Percentiles rank a stretch among this genome's conserved stretches.
Evolutionary conservation across 2,797 vertebrate genomes (phyloP).

Genomic region (Macropodus opercularis): DNA sequence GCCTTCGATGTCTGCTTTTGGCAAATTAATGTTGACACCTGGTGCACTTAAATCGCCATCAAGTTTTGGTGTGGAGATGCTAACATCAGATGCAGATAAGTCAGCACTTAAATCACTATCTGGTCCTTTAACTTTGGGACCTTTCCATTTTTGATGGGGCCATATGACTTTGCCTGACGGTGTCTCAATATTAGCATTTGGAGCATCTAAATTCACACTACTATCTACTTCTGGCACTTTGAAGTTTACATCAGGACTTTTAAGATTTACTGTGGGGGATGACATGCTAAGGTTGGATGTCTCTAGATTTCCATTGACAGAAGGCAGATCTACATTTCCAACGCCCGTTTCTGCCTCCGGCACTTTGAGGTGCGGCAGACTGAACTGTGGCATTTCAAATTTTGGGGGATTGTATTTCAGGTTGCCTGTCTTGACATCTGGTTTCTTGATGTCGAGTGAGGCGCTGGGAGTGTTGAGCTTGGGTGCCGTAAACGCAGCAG

Average conservation of each 20-base stretch:
- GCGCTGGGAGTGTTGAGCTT: conserved; percentile 55
- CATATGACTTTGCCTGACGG: conserved; percentile 65
- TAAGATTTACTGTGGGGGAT: conserved; percentile 46
- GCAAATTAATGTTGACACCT: conserved; percentile 49
- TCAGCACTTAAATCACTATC: conserved; percentile 50
- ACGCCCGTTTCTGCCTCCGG: conserved; percentile 49
- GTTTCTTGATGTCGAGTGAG: conserved; percentile 57
- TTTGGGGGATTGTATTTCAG: conserved; percentile 49
- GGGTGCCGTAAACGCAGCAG: conserved; percentile 52
- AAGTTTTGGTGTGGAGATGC: too few relatives aligned
- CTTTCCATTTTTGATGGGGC: conserved; percentile 71
- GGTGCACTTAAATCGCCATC: conserved; percentile 42
- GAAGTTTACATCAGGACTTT: conserved; percentile 42
- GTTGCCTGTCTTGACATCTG: conserved; percentile 50
- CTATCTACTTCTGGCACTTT: conserved; percentile 57
- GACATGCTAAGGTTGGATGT: conserved; percentile 44
- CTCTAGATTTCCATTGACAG: conserved; percentile 36
- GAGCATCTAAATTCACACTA: conserved; percentile 46
- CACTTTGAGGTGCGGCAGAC: conserved; percentile 40
- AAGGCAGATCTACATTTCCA: conserved; percentile 45
- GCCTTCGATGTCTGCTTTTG: conserved; percentile 32
- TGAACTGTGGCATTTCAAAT: conserved; percentile 77
- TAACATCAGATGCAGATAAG: too few relatives aligned
- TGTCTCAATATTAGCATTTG: conserved; percentile 57
- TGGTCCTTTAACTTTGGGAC: conserved; percentile 11